A percentile compares a stretch with the other conserved stretches of the same genome.
phyloP scores from a whole-genome alignment of 2,113 vertebrate species.

The Nycticryphes semicollaris region DNA sequence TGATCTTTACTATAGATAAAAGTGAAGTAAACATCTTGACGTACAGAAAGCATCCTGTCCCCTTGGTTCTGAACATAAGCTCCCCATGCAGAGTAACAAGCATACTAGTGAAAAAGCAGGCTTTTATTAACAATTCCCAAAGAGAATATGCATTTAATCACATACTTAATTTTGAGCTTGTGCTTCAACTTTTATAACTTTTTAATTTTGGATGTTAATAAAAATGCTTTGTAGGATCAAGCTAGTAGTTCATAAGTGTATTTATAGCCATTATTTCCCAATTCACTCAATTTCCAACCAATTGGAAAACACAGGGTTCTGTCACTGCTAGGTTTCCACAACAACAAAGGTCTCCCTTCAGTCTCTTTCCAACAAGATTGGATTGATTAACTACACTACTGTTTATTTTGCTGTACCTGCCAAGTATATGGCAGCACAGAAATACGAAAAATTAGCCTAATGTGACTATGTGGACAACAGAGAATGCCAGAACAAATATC shows the following conservation, averaged over 20 bases:
- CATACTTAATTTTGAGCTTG: neutral
- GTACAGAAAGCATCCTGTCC: neutral
- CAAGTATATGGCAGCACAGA: constrained; percentile 41
- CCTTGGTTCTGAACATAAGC: neutral
- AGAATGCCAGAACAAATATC: constrained; percentile 54
- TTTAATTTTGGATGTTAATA: constrained; percentile 32
- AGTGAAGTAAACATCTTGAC: neutral
- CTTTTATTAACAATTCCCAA: neutral
- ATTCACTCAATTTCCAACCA: neutral
- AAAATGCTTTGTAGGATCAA: constrained; percentile 31
- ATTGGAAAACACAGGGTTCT: neutral
- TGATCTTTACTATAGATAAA: constrained; percentile 3
- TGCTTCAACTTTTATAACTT: neutral
- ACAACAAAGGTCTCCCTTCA: constrained; percentile 9
- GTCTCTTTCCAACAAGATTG: constrained; percentile 14
- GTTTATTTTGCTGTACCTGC: constrained; percentile 43
- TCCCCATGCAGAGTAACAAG: neutral
- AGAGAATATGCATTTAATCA: neutral
- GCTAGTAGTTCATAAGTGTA: neutral
- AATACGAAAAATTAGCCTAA: constrained; percentile 45
- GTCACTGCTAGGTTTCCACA: constrained; percentile 12
- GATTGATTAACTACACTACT: constrained; percentile 46
- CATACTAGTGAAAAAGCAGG: neutral
- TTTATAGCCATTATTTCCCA: constrained; percentile 28
- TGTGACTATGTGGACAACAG: constrained; percentile 14